Evolutionary conservation across 2,797 vertebrate genomes (phyloP), one percentile per base, ranked within the genome.

Genomic region (Salmo trutta): DNA sequence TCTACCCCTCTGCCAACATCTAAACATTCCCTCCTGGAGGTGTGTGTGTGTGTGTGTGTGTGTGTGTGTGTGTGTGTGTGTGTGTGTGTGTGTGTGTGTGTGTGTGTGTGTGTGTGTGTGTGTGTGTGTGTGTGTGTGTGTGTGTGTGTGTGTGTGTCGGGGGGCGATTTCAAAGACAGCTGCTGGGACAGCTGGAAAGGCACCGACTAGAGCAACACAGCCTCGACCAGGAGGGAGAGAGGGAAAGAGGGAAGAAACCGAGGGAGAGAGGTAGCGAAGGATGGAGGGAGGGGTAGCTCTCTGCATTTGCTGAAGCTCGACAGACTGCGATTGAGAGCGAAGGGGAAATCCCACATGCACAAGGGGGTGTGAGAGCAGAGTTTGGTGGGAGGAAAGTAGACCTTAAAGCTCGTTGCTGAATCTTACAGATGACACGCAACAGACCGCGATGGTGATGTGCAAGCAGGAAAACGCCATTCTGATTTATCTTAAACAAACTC

Each of bases 121-220:
- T 29, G 65, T 67, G 65, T 70, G 31, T 70, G 68, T 68, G 66
- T 36, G 66, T 17, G 68, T 2, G 68, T 47, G 68, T 29, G 65
- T 67, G n/a, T n/a, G n/a, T n/a, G n/a, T n/a, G 65, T 70, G 33
- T 51, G 68, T 68, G 66, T 36, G 31, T 17, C 0, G 21, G 56
- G 29, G 33, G 47, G 47, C 71, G 56, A 81, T 79, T 80, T 78
- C 71, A 84, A 87, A 81, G 75, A 65, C 78, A 82, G 75, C 75
- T 82, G 82, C 74, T 80, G 73, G 65, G 69, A 59, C 54, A 2
- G 69, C 68, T 62, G 76, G 70, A 73, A 21, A 86, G 56, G 66
- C 77, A 77, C 77, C 78, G 52, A 16, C n/a, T 74, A 64, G 71
- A 82, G 77, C 78, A 82, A 82, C 56, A 80, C 47, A 76, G 80